These are phyloP conservation scores for Pristionchus arcanus DNA, from an alignment of 2,888 invertebrate genomes.

Conservation along the genomic window DNA sequence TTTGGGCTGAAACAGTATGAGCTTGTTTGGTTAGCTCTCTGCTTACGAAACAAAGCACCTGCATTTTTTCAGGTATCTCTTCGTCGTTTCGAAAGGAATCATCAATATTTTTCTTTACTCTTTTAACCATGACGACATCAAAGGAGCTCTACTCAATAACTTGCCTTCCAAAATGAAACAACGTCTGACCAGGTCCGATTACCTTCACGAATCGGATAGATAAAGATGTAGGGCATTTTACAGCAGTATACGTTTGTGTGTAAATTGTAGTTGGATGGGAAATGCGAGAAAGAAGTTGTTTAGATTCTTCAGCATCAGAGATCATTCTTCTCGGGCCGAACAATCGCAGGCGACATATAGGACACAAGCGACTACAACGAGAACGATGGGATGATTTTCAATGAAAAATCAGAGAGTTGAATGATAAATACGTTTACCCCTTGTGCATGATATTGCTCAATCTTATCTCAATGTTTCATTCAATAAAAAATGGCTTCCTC, in stretches of 20 bases:
- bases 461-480: too few relatives aligned
- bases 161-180: not conserved
- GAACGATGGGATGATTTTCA: too few relatives aligned
- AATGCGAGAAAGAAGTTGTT: not conserved
- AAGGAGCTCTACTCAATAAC: not conserved
- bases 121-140: conserved; percentile 53
- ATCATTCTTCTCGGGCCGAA: not conserved
- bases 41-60: not conserved
- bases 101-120: conserved; percentile 56
- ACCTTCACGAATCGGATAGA: too few relatives aligned
- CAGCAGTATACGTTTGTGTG: too few relatives aligned
- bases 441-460: too few relatives aligned
- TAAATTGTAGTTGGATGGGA: too few relatives aligned
- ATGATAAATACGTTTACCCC: too few relatives aligned
- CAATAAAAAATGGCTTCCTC: not conserved
- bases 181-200: too few relatives aligned
- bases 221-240: too few relatives aligned
- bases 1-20: conserved; percentile 53
- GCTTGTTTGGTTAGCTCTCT: conserved; percentile 22
- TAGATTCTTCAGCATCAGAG: not conserved
- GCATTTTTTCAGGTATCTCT: conserved; percentile 26
- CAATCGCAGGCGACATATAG: not conserved
- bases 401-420: too few relatives aligned
- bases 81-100: conserved; percentile 54
- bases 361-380: not conserved